Conservation (phyloP, 2,888 invertebrate species). For the Drosophila subsilvestris region DNA sequence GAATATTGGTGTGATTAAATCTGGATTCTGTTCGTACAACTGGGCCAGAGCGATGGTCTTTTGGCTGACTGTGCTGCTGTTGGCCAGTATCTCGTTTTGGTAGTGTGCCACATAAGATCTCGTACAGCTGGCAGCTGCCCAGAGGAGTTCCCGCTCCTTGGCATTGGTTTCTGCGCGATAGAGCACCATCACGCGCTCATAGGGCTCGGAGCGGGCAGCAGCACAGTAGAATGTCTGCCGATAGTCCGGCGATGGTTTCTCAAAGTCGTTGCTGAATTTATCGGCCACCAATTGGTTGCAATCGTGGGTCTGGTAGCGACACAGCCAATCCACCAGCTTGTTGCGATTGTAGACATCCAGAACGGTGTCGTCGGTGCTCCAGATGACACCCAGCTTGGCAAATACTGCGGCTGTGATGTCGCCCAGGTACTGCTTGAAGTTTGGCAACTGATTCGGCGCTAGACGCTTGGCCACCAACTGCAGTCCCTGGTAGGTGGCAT, state of each 20-base stretch:
- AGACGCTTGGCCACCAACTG: constrained; percentile 58
- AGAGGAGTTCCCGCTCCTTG: constrained; percentile 88
- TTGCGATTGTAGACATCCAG: constrained; percentile 86
- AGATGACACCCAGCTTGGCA: constrained; percentile 84
- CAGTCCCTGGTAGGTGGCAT: constrained; percentile 85
- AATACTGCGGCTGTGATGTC: constrained; percentile 85
- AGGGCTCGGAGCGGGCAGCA: constrained; percentile 49
- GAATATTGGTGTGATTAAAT: constrained; percentile 69
- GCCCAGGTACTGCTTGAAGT: constrained; percentile 83
- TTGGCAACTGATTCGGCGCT: constrained; percentile 54
- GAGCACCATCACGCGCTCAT: constrained; percentile 83
- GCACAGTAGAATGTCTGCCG: constrained; percentile 72
- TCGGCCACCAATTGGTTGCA: constrained; percentile 85
- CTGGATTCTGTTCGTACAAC: constrained; percentile 85
- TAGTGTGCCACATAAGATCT: constrained; percentile 85
- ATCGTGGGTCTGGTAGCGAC: constrained; percentile 86
- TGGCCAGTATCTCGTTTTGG: constrained; percentile 84
- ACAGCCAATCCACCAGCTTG: constrained; percentile 87
- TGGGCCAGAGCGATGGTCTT: constrained; percentile 78
- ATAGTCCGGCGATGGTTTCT: constrained; percentile 64
- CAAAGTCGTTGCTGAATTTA: constrained; percentile 68
- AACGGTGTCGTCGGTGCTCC: constrained; percentile 84
- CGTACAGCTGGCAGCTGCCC: constrained; percentile 88
- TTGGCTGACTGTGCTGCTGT: constrained; percentile 47
- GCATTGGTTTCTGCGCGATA: constrained; percentile 86